A percentile compares a stretch with the other conserved stretches of the same genome.
phyloP scores from a whole-genome alignment of 2,113 vertebrate species.

The Platysteira castanea region DNA sequence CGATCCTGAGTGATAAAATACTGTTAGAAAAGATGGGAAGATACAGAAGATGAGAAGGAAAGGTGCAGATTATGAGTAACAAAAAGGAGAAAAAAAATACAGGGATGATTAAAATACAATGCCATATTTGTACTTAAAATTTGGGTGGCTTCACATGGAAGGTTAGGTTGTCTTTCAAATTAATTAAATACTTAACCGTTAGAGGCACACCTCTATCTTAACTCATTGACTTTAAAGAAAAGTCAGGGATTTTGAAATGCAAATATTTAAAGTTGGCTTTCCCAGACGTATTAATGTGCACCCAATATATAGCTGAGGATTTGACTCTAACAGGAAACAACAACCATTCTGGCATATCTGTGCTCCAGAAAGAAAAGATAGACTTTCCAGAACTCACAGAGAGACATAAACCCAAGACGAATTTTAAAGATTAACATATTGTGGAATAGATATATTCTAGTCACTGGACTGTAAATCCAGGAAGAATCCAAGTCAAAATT shows the following conservation, averaged over 20 bases:
- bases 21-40: not conserved
- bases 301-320: not conserved
- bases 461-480: not conserved
- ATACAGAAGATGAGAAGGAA: not conserved
- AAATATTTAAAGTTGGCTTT: not conserved
- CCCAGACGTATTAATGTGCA: fast-evolving
- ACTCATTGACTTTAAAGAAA: not conserved
- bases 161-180: not conserved
- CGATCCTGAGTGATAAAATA: not conserved
- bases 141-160: not conserved
- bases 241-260: not conserved
- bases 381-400: not conserved
- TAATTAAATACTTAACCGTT: not conserved
- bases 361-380: not conserved
- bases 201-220: not conserved
- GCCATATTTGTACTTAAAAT: not conserved
- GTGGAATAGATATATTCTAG: not conserved
- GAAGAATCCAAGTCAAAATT: not conserved
- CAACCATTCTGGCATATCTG: not conserved
- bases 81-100: not conserved
- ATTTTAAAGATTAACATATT: not conserved
- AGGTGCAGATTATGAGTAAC: not conserved
- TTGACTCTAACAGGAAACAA: not conserved
- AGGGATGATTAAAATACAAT: not conserved
- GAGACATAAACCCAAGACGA: not conserved